phyloP scores from a whole-genome alignment of 2,797 vertebrate species.

The Leucoraja ocellata region DNA sequence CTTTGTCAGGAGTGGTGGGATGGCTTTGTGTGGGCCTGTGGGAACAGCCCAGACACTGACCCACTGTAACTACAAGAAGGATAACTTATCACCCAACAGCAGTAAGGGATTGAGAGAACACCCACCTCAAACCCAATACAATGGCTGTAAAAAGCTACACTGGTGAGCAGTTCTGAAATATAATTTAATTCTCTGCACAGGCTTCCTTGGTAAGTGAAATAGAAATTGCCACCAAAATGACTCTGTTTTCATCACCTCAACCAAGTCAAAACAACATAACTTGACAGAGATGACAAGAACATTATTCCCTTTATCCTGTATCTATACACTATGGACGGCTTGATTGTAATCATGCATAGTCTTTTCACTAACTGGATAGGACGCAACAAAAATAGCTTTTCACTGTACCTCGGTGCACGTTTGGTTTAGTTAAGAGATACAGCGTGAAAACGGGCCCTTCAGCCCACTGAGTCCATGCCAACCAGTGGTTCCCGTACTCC shows the following conservation, averaged over 20 bases:
- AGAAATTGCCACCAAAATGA: background rate
- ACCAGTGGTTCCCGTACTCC: too few relatives aligned
- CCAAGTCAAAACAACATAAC: background rate
- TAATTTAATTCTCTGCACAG: background rate
- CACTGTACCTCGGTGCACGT: too few relatives aligned
- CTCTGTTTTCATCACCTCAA: too few relatives aligned
- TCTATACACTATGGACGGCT: too few relatives aligned
- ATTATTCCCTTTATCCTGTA: too few relatives aligned
- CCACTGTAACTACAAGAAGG: slow-evolving; percentile 40
- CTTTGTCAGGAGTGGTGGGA: slow-evolving; percentile 44
- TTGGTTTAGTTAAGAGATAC: too few relatives aligned
- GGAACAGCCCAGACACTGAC: slow-evolving; percentile 41
- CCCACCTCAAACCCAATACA: background rate
- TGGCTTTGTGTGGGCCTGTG: slow-evolving; percentile 41
- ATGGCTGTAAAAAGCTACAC: background rate
- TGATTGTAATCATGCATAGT: too few relatives aligned
- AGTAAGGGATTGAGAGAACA: slow-evolving; percentile 28
- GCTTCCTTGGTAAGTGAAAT: background rate
- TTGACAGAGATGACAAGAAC: too few relatives aligned
- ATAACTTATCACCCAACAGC: slow-evolving; percentile 39
- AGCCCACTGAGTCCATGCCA: too few relatives aligned
- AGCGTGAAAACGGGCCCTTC: too few relatives aligned
- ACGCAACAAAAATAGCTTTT: too few relatives aligned
- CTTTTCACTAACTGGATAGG: too few relatives aligned
- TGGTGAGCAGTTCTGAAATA: background rate